These are phyloP conservation scores for Apostichopus californicus DNA, from an alignment of 35 echinoderm and acorn worm genomes.

Conservation along the genomic window DNA sequence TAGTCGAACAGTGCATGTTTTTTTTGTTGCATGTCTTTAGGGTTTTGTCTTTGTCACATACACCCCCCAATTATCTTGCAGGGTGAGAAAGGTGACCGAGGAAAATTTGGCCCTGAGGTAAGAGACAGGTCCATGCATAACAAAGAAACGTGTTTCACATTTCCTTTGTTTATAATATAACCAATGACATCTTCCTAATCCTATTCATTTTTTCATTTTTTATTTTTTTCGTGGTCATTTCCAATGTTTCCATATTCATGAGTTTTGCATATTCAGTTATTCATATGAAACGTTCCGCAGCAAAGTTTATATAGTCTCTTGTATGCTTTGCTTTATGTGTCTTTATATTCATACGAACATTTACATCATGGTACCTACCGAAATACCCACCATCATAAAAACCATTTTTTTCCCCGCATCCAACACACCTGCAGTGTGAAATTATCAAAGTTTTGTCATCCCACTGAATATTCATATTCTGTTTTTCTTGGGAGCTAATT, in stretches of 20 bases:
- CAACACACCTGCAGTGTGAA: no score
- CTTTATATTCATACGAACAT: no score
- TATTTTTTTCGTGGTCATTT: neutral
- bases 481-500: neutral
- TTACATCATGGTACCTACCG: no score
- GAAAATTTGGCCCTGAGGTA: constrained; percentile 46
- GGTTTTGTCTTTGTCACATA: constrained; percentile 7
- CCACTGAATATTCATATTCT: neutral
- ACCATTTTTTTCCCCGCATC: no score
- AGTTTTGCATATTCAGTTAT: neutral
- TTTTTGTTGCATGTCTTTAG: neutral
- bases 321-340: no score
- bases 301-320: no score
- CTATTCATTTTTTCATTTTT: neutral
- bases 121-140: constrained; percentile 11
- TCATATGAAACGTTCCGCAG: no score
- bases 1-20: neutral
- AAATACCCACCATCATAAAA: no score
- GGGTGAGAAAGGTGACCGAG: constrained; percentile 44
- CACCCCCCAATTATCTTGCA: constrained; percentile 49
- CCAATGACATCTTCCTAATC: constrained; percentile 6
- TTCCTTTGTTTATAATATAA: neutral
- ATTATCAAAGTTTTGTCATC: neutral
- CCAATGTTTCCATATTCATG: constrained; percentile 6
- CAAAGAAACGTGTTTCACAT: neutral